phyloP scores from a whole-genome alignment of 2,113 vertebrate genomes.

The Psilopogon haemacephalus region DNA sequence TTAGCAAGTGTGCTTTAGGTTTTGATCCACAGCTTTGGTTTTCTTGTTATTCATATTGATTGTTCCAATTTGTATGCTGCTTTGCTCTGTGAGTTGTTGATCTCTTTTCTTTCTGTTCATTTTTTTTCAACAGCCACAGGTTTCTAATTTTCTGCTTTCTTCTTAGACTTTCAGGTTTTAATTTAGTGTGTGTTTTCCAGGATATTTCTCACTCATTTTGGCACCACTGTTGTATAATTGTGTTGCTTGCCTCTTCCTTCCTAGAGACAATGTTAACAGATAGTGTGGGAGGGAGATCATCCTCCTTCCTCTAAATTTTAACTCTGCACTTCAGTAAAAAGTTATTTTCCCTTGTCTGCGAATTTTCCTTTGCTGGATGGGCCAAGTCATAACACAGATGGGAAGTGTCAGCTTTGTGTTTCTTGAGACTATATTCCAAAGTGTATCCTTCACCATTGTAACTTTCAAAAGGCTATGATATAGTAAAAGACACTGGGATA shows the following conservation, averaged over 20 bases:
- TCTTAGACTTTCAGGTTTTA: constrained; percentile 52
- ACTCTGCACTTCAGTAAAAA: background rate
- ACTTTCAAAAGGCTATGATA: background rate
- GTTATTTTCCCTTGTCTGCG: background rate
- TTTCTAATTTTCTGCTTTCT: constrained; percentile 65
- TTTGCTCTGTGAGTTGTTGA: constrained; percentile 68
- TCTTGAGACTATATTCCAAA: constrained; percentile 31
- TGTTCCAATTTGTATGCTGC: constrained; percentile 71
- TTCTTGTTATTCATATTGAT: constrained; percentile 75
- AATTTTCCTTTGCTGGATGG: constrained; percentile 28
- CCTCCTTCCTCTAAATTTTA: background rate
- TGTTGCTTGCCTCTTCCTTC: constrained; percentile 16
- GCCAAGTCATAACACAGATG: background rate
- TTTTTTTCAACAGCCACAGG: constrained; percentile 42
- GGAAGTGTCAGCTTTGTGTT: constrained; percentile 25
- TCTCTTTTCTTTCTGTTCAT: constrained; percentile 62
- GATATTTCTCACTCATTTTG: background rate
- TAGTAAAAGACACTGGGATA: background rate
- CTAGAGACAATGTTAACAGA: background rate
- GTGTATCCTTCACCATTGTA: background rate
- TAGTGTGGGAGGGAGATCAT: background rate
- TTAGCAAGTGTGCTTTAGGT: constrained; percentile 50
- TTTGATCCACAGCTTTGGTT: constrained; percentile 71
- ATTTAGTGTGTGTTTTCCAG: background rate
- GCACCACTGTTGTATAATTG: background rate